A percentile compares a stretch with the other conserved stretches of the same genome.
Evolutionary conservation across 2,797 vertebrate species (phyloP).

Genomic region (Urophycis tenuis): DNA sequence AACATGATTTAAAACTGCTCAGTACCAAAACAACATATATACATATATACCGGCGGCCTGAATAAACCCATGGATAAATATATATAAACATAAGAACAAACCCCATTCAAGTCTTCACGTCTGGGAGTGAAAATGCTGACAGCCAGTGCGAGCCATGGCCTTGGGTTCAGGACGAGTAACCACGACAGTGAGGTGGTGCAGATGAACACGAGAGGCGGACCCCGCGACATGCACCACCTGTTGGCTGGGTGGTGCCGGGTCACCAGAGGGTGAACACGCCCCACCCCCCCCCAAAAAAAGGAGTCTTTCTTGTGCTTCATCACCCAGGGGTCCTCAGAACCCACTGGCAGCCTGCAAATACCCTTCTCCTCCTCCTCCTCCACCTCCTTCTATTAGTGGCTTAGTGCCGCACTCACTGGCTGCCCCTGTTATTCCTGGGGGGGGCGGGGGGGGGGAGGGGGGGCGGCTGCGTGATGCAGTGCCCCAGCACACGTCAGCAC

Average conservation of each 20-base stretch:
- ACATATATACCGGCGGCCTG: too few species aligned
- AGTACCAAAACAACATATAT: background rate
- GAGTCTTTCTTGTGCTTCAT: slow-evolving; percentile 23
- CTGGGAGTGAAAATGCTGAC: too few species aligned
- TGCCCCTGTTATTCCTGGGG: slow-evolving; percentile 60
- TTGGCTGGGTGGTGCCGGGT: background rate
- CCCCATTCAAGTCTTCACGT: too few species aligned
- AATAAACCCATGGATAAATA: too few species aligned
- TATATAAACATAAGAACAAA: too few species aligned
- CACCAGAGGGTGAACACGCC: background rate
- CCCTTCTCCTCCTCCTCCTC: too few species aligned
- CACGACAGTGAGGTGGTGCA: background rate
- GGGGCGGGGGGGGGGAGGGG: too few species aligned
- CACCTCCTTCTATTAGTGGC: slow-evolving; percentile 60
- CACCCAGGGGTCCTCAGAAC: slow-evolving; percentile 25
- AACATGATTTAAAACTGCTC: background rate
- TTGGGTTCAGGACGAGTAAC: background rate
- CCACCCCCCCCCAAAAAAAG: too few species aligned
- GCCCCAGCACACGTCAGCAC: slow-evolving; percentile 64
- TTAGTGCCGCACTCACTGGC: slow-evolving; percentile 63
- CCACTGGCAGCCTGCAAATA: slow-evolving; percentile 56
- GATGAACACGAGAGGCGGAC: background rate
- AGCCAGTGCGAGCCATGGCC: too few species aligned
- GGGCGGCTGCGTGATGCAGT: slow-evolving; percentile 46
- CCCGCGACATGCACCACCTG: background rate